phyloP scores from a whole-genome alignment of 2,113 vertebrate species.

The Bambusicola thoracicus region DNA sequence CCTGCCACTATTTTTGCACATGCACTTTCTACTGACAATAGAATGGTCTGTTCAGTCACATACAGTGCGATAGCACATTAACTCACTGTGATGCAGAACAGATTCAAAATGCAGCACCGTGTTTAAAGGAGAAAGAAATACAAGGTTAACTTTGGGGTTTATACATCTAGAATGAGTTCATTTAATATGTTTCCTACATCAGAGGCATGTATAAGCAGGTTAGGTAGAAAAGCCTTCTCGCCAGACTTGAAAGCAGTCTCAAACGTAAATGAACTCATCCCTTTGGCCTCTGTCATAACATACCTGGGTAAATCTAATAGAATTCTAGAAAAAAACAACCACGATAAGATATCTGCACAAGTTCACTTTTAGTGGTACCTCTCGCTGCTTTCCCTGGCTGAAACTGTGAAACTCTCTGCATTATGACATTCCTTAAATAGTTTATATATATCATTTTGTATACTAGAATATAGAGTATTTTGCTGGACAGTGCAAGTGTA shows the following conservation, averaged over 20 bases:
- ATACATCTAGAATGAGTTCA: neutral
- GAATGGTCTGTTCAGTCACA: neutral
- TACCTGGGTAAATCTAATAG: neutral
- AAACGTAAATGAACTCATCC: neutral
- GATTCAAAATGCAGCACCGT: neutral
- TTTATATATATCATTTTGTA: neutral
- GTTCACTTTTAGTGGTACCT: neutral
- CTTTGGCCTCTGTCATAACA: neutral
- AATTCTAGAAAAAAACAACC: neutral
- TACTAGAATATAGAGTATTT: neutral
- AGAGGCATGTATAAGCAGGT: neutral
- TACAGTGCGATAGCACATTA: neutral
- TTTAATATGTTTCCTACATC: accelerated
- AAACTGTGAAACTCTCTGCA: neutral
- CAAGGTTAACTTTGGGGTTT: neutral
- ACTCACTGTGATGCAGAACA: neutral
- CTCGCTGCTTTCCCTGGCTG: neutral
- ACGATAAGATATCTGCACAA: neutral
- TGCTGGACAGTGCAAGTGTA: neutral
- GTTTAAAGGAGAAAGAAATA: neutral
- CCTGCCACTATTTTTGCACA: conserved; percentile 8
- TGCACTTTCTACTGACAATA: neutral
- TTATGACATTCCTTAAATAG: neutral
- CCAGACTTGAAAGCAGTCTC: neutral
- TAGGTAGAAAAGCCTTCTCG: neutral